phyloP scores from a whole-genome alignment of 2,797 vertebrate genomes.

The Pitangus sulphuratus region DNA sequence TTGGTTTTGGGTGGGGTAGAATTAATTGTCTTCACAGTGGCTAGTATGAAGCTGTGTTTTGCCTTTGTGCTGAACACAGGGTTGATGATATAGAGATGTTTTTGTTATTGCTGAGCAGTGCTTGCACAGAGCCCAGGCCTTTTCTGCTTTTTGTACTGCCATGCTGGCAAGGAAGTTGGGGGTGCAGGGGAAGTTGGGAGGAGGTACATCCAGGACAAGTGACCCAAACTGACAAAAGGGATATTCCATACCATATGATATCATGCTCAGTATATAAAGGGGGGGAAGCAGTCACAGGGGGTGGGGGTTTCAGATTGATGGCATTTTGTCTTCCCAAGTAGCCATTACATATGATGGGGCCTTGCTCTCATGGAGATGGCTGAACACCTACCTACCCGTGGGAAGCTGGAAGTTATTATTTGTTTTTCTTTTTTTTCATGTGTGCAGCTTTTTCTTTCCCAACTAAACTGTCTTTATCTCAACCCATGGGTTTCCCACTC shows the following conservation, averaged over 20 bases:
- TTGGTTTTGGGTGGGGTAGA: neutral
- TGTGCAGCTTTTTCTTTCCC: neutral
- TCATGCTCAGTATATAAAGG: neutral
- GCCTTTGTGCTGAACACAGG: neutral
- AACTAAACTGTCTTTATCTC: neutral
- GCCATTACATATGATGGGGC: rapidly evolving
- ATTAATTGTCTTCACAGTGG: neutral
- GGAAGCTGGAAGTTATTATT: neutral
- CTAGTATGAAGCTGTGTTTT: neutral
- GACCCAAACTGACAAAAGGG: neutral
- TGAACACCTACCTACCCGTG: neutral
- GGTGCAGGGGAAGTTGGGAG: neutral
- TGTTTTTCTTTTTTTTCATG: neutral
- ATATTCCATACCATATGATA: neutral
- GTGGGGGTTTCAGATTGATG: neutral
- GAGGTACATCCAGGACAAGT: neutral
- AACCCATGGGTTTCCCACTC: rapidly evolving
- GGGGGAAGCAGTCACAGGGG: neutral
- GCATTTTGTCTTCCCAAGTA: neutral
- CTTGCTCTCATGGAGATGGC: neutral
- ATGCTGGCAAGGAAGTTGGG: neutral
- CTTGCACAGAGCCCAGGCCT: neutral
- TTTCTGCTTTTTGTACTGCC: neutral
- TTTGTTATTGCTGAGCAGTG: neutral
- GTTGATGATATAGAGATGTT: neutral